phyloP scores from a whole-genome alignment of 2,888 invertebrate genomes.

The Callyntrura sp. region DNA sequence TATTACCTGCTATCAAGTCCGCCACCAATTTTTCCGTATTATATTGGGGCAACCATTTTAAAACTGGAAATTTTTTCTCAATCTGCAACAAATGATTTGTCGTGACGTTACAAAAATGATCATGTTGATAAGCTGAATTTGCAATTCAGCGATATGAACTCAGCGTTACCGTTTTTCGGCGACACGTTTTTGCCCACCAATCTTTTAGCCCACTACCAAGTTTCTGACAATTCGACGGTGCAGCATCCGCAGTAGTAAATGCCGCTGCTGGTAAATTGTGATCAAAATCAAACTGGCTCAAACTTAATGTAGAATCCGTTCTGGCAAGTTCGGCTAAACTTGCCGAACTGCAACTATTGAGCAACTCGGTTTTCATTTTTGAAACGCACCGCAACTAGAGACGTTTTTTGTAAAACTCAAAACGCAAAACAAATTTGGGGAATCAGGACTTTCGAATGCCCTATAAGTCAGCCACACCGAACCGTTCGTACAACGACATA shows the following conservation, averaged over 20 bases:
- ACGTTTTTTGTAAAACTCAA: neutral
- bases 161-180: constrained; percentile 83
- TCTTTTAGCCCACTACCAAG: constrained; percentile 67
- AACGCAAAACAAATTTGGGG: neutral
- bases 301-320: constrained; percentile 80
- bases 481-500: constrained; percentile 50
- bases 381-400: neutral
- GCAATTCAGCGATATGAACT: neutral
- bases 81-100: constrained; percentile 66
- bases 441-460: neutral
- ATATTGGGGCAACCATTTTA: constrained; percentile 82
- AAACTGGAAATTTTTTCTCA: constrained; percentile 82
- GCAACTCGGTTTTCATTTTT: constrained; percentile 82
- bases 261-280: constrained; percentile 29
- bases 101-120: neutral
- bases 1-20: constrained; percentile 80
- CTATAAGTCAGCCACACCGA: constrained; percentile 60
- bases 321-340: constrained; percentile 81
- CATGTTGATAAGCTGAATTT: neutral
- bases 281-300: constrained; percentile 75
- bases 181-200: constrained; percentile 76
- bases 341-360: constrained; percentile 83
- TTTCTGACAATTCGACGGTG: constrained; percentile 69
- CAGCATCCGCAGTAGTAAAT: constrained; percentile 46
- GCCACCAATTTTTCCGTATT: constrained; percentile 80